phyloP scores from a whole-genome alignment of 2,113 vertebrate genomes.

The Lagopus muta region DNA sequence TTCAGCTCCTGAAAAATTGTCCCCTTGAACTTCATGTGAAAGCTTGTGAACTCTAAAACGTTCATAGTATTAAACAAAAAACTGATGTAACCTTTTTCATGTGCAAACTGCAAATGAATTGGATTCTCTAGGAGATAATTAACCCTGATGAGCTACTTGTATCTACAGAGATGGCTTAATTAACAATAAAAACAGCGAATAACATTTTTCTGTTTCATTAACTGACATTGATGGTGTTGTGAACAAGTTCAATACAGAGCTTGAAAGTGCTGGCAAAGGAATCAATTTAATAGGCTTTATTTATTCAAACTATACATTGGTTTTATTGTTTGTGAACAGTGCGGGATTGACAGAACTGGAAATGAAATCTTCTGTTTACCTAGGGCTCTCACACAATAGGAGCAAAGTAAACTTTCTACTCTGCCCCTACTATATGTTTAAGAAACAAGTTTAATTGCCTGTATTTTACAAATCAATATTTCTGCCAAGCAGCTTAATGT shows the following conservation, averaged over 20 bases:
- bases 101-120: background rate
- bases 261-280: conserved; percentile 22
- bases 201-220: conserved; percentile 40
- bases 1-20: background rate
- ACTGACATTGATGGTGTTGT: background rate
- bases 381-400: conserved; percentile 28
- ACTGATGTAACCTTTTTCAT: background rate
- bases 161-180: conserved; percentile 3
- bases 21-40: background rate
- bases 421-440: background rate
- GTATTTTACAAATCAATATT: conserved; percentile 7
- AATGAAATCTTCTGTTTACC: conserved; percentile 53
- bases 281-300: conserved; percentile 27
- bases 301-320: conserved; percentile 57
- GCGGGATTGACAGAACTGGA: conserved; percentile 10
- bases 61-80: background rate
- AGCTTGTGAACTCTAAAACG: background rate
- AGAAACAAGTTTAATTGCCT: conserved; percentile 35
- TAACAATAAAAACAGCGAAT: conserved; percentile 36
- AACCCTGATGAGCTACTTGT: conserved; percentile 22
- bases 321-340: conserved; percentile 50
- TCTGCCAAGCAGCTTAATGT: background rate
- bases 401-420: conserved; percentile 25
- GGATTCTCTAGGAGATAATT: conserved; percentile 5
- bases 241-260: conserved; percentile 12